phyloP scores from a whole-genome alignment of 2,113 vertebrate species.

The Colaptes auratus region DNA sequence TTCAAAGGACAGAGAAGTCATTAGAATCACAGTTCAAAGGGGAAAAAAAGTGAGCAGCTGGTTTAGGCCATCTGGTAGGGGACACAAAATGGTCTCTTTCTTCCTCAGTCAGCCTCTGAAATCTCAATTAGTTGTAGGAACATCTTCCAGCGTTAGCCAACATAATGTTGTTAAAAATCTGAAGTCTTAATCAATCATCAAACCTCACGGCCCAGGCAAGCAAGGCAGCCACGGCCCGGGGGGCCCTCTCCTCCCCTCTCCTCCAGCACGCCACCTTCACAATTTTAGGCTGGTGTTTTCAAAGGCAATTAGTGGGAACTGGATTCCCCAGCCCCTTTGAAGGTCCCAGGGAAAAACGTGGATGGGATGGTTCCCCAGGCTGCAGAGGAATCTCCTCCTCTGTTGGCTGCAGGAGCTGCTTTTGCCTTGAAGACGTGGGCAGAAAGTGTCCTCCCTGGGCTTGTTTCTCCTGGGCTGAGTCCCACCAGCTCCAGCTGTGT shows the following conservation, averaged over 20 bases:
- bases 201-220: background rate
- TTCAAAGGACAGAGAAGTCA: slow-evolving; percentile 63
- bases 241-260: background rate
- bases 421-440: background rate
- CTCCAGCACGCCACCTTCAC: background rate
- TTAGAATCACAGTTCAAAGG: slow-evolving; percentile 63
- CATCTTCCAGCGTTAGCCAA: slow-evolving; percentile 29
- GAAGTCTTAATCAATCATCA: slow-evolving; percentile 38
- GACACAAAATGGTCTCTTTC: slow-evolving; percentile 48
- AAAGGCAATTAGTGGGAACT: slow-evolving; percentile 29
- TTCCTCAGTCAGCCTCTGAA: slow-evolving; percentile 33
- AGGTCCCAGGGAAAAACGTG: background rate
- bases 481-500: accelerated
- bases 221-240: background rate
- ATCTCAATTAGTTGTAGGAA: slow-evolving; percentile 54
- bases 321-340: slow-evolving; percentile 29
- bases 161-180: background rate
- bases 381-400: background rate
- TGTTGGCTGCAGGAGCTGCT: background rate
- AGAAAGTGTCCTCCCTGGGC: background rate
- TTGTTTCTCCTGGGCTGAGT: background rate
- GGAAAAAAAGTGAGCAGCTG: slow-evolving; percentile 46
- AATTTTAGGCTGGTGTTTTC: background rate
- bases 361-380: background rate
- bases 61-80: slow-evolving; percentile 48